A percentile compares a stretch with the other conserved stretches of the same genome.
Evolutionary conservation across 2,113 vertebrate genomes (phyloP).

Genomic region (Bufo bufo): DNA sequence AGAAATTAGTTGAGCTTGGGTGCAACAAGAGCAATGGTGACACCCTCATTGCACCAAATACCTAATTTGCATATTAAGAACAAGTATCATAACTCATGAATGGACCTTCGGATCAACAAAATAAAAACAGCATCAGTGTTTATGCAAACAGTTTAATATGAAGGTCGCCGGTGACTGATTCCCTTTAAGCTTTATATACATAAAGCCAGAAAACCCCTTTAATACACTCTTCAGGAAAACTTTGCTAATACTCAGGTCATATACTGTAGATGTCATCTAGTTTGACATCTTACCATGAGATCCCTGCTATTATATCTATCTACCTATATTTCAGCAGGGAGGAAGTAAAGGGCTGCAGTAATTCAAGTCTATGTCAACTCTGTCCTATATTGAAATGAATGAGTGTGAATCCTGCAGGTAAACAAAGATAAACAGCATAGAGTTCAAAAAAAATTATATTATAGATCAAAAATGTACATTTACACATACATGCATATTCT

Average conservation of each 20-base stretch:
- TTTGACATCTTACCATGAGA: too few species aligned
- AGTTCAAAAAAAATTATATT: not conserved
- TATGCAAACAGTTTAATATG: too few species aligned
- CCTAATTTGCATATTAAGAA: too few species aligned
- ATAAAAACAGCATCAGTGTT: too few species aligned
- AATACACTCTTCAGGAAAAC: not conserved
- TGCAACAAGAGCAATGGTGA: too few species aligned
- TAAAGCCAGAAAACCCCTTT: not conserved
- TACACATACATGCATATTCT: not conserved
- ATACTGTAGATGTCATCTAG: not conserved
- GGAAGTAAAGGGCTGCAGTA: not conserved
- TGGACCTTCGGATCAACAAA: too few species aligned
- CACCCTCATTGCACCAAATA: too few species aligned
- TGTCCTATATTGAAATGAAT: not conserved
- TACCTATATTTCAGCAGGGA: not conserved
- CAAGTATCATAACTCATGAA: too few species aligned
- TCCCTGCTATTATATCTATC: not conserved
- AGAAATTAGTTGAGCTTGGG: too few species aligned
- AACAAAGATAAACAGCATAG: not conserved
- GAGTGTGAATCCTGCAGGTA: not conserved
- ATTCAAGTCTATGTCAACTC: not conserved
- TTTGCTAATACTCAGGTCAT: not conserved
- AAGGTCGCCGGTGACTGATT: not conserved
- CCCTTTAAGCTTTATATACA: not conserved
- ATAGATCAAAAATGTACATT: not conserved